Base-by-base conservation (phyloP, 2,888 invertebrate genomes). In the Himalopsyche anomala region DNA sequence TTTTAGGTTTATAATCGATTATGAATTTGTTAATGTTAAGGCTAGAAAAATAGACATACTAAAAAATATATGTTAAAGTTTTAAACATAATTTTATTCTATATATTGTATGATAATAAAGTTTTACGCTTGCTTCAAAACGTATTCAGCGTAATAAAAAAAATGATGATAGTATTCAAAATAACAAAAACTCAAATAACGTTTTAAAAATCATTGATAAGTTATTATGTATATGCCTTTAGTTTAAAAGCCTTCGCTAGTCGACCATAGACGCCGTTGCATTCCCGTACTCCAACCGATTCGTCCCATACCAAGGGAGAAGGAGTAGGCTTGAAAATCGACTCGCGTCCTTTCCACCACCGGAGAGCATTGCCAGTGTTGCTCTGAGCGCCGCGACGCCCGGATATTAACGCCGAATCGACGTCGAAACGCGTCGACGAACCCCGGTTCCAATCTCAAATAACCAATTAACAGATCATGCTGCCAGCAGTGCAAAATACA, bases 351-450 rank as follows among this genome's bases (percentile, higher is more conserved):
- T 82, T 81, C 85, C 54, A 36, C 51, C 17, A 17, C 40, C 40
- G 80, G 9, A 42, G 38, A 74, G 85, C 56, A 62, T 62, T 62
- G 62, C 82, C 85, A 85, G 85, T 85, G 85, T 85, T 85, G 85
- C 85, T 85, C 42, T 82, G 82, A 74, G 82, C 85, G 85, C 54
- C 85, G 85, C 81, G 85, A 17, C 82, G 85, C 28, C 74, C 51
- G 82, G 69, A 82, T 74, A 36, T 74, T 62, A 62, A 62, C 62
- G 62, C 62, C 62, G 62, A 62, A 62, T 15, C 54, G 38, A 28
- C 74, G 54, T 54, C 69, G 40, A 81, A 42, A 12, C 85, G 85
- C 42, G 51, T 62, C 38, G 36, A 15, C 45, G 38, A 17, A 51
- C 74, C 62, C 15, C 74, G 74, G 40, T 12, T n/a, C 84, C 42